Evolutionary conservation across 2,888 invertebrate species (phyloP).

Genomic region (Drymonia ruficornis): DNA sequence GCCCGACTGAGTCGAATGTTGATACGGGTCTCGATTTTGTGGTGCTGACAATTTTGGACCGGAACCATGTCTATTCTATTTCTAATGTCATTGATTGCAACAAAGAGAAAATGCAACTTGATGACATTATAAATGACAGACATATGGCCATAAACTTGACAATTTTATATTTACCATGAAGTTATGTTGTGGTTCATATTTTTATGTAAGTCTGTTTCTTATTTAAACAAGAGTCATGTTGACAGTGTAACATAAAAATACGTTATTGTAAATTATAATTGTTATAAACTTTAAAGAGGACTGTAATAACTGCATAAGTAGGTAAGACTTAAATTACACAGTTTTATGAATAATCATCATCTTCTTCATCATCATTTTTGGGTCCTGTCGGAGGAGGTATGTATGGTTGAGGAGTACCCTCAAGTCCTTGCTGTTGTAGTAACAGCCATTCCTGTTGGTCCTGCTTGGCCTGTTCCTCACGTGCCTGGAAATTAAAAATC

Average conservation of each 20-base stretch:
- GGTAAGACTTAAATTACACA: not conserved
- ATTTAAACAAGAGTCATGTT: too few relatives aligned
- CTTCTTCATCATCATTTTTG: conserved; percentile 77
- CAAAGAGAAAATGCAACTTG: not conserved
- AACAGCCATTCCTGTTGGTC: conserved; percentile 97
- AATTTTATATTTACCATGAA: conserved; percentile 2
- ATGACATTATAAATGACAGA: conserved; percentile 21
- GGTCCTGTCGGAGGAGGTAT: conserved; percentile 67
- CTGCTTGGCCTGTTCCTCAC: conserved; percentile 96
- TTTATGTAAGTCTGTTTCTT: too few relatives aligned
- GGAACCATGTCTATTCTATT: too few relatives aligned
- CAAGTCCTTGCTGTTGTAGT: conserved; percentile 86
- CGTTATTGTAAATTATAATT: not conserved
- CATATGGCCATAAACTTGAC: conserved; percentile 19
- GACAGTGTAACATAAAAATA: too few relatives aligned
- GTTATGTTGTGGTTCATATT: not conserved
- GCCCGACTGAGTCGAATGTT: too few relatives aligned
- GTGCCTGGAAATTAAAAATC: conserved; percentile 81
- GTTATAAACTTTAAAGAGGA: not conserved
- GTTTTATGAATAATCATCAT: conserved; percentile 78
- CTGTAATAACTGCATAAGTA: too few relatives aligned
- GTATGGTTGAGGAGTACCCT: conserved; percentile 68
- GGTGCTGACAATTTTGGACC: too few relatives aligned
- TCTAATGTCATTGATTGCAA: not conserved
- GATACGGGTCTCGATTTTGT: too few relatives aligned